Evolutionary conservation across 2,888 invertebrate genomes (phyloP).

Genomic region (Netelia virgata): DNA sequence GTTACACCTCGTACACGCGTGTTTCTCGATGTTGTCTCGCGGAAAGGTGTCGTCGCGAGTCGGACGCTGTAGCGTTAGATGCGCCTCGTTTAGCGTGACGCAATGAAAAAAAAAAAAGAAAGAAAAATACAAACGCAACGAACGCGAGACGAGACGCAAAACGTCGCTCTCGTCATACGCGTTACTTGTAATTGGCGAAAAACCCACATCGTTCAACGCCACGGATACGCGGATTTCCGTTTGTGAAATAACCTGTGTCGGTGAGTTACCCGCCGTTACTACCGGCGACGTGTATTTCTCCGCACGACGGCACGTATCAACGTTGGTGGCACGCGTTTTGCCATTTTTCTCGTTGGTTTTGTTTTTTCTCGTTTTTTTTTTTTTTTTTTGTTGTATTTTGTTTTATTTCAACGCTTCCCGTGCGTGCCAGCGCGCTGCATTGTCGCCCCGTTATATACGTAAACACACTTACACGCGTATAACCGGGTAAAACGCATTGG

Average conservation of each 20-base stretch:
- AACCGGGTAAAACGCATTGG: not conserved
- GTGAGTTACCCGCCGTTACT: constrained; percentile 25
- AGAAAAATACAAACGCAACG: constrained; percentile 10
- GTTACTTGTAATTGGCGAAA: constrained; percentile 23
- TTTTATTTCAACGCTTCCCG: constrained; percentile 46
- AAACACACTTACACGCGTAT: not conserved
- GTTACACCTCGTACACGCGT: not conserved
- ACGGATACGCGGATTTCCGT: constrained; percentile 56
- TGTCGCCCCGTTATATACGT: not conserved
- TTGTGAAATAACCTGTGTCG: constrained; percentile 18
- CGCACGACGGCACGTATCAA: constrained; percentile 43
- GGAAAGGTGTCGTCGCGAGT: constrained; percentile 13
- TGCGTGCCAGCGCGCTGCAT: constrained; percentile 48
- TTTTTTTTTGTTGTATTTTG: constrained; percentile 35
- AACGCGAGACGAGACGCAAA: constrained; percentile 28
- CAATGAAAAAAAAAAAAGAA: constrained; percentile 41
- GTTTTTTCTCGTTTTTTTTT: constrained; percentile 30
- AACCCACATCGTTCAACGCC: constrained; percentile 33
- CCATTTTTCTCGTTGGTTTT: constrained; percentile 47
- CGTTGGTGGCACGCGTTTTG: constrained; percentile 62
- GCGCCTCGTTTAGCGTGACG: constrained; percentile 59
- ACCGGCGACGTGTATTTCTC: constrained; percentile 13
- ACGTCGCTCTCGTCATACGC: constrained; percentile 48
- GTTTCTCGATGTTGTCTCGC: not conserved
- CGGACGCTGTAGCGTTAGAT: constrained; percentile 42